Base-by-base conservation (phyloP, 2,797 vertebrate species). In the Pipistrellus pipistrellus region DNA sequence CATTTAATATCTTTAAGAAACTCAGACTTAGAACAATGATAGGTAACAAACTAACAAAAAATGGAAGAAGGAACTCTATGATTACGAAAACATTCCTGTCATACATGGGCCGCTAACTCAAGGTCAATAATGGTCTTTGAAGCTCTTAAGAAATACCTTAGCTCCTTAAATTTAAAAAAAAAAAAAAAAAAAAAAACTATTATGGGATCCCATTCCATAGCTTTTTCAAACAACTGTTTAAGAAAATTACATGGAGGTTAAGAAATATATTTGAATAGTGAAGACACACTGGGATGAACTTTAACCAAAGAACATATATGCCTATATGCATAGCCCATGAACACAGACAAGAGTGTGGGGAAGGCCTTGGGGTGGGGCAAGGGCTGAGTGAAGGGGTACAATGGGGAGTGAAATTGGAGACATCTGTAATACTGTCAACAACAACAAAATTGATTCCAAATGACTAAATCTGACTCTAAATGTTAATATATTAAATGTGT, bases 201-300 rank as follows among this genome's bases (percentile, higher is more conserved):
- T 73, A 75, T 30, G 13, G n/a, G 5, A 72, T 51, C 38, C 8
- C 48, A 68, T 59, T 84, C 53, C 27, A 46, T n/a, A 84, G n/a
- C 1, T 69, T 92, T 95, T 59, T 57, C 68, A 91, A 93, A 80
- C 23, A 81, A 51, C 44, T 66, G 44, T 7, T 72, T 96, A 91
- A 90, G 80, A 68, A 95, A 94, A 87, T 82, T 20, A 25, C 11
- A 27, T 57, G 13, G 85, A 53, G 2, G 13, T 23, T 77, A 55
- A 75, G 41, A 76, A 46, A 62, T 66, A 81, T n/a, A 69, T 68
- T 38, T 59, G 71, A 91, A 44, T 53, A 80, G 17, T 71, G 38
- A 35, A 64, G 78, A 38, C n/a, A 73, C 6, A 0, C 10, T 69
- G 17, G 77, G 38, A 27, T 90, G 44, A 83, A 69, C 51, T 27